Base-by-base conservation (phyloP, 1,140 invertebrate species). In the Brachionus manjavacas region DNA sequence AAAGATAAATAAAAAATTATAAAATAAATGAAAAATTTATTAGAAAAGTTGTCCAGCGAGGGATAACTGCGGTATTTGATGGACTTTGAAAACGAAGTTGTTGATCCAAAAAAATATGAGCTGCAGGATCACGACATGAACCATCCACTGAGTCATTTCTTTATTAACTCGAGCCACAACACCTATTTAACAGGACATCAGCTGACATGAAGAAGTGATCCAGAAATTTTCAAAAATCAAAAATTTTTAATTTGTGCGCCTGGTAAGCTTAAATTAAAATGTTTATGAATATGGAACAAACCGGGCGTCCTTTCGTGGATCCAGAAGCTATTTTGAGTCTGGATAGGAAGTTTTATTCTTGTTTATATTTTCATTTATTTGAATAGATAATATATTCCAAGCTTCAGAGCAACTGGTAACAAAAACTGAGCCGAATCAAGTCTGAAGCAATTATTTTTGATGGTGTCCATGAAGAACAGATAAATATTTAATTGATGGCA, bases 11-110 rank as follows among this genome's bases (percentile, higher is more conserved):
- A 23, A 64, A 25, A n/a, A n/a, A n/a, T n/a, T 66, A 12, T 6
- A 14, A 80, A 80, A 23, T 20, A 35, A 64, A 83, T 70, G 31
- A 39, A 25, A 66, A 28, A 9, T 43, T n/a, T 12, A 49, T 8
- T 9, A 85, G 81, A 74, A 35, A 60, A 72, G 23, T 43, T 85
- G 11, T 84, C 68, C 0, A 25, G 41, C n/a, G 95, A 97, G 88
- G 96, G 96, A 68, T 97, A 98, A 89, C 90, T 98, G 28, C 93
- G 94, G 89, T 99, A 97, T 89, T 90, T 98, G 78, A 94, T 98
- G 93, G 95, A 95, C 70, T 95, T 96, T 86, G 95, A 97, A 88
- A 98, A 97, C 90, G 94, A 94, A 16, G 94, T 98, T 84, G 94
- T 98, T 86, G 94, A 95, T 39, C 91, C 93, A 23, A 94, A 93